Base-by-base conservation (phyloP, 1,140 invertebrate species). In the Solen grandis region DNA sequence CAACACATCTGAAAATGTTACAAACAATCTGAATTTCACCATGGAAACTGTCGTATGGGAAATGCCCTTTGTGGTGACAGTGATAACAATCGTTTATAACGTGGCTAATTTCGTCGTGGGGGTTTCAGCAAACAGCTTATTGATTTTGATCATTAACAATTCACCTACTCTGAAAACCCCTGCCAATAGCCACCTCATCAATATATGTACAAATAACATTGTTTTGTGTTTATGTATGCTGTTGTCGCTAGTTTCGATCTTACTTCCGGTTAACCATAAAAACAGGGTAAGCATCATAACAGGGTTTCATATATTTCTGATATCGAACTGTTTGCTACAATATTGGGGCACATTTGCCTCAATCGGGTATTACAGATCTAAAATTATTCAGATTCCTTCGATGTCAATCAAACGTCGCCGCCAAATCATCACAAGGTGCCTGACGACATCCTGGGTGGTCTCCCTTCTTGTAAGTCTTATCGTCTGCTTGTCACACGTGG, bases 161-260 rank as follows among this genome's bases (percentile, higher is more conserved):
- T 89, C 88, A 1, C 86, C 88, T 14, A 85, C 80, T 38, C 70
- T 88, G 41, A 81, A 82, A 69, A 88, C 88, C n/a, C 88, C 88
- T 19, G 86, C 88, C 14, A 89, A 89, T 65, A 82, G 69, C 13
- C 86, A 88, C 59, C 78, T 89, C 27, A 78, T 89, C 35, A 89
- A 87, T 72, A 89, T 89, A 38, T 89, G 88, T 63, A 69, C 79
- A 38, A 89, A 85, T 46, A 89, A 88, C 82, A 33, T 89, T 10
- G 27, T 84, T 19, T 50, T 88, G 68, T 78, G 76, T 29, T n/a
- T 84, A n/a, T 72, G 82, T 38, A 87, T 87, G 85, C 8, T 86
- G n/a, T 46, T 87, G 0, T 82, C 82, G 0, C 22, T 85, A 14
- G 33, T 84, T 1, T 81, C 79, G 0, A 41, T 87, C 14, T 62